These are phyloP conservation scores for Zosterops hypoxanthus DNA, from an alignment of 2,113 vertebrate species.

Conservation along the genomic window DNA sequence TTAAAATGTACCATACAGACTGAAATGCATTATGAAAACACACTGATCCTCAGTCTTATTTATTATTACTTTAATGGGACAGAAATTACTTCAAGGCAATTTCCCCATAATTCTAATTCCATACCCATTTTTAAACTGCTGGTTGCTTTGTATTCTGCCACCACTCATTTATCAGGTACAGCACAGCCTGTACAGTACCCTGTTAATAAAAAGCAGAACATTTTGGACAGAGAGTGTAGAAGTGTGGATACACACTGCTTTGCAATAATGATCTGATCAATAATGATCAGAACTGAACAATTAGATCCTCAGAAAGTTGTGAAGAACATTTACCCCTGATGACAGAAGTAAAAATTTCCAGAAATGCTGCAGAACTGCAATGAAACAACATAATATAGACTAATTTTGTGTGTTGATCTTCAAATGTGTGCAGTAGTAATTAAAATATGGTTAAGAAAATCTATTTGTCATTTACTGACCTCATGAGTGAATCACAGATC, in stretches of 20 bases:
- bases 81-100: not conserved
- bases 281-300: not conserved
- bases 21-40: not conserved
- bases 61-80: not conserved
- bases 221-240: not conserved
- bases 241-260: not conserved
- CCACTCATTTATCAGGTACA: not conserved
- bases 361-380: not conserved
- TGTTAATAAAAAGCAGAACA: not conserved
- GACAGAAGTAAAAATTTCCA: not conserved
- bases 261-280: not conserved
- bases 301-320: not conserved
- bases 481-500: not conserved
- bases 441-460: not conserved
- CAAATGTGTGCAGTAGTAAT: not conserved
- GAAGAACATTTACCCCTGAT: not conserved
- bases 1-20: not conserved
- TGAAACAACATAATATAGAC: not conserved
- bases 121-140: not conserved
- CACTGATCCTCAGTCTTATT: not conserved
- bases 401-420: not conserved
- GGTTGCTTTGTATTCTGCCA: not conserved
- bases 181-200: not conserved
- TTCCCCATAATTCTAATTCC: not conserved
- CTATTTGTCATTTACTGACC: not conserved